Evolutionary conservation across 2,797 vertebrate genomes (phyloP), one percentile per base, ranked within the genome.

Genomic region (Sarcophilus harrisii): DNA sequence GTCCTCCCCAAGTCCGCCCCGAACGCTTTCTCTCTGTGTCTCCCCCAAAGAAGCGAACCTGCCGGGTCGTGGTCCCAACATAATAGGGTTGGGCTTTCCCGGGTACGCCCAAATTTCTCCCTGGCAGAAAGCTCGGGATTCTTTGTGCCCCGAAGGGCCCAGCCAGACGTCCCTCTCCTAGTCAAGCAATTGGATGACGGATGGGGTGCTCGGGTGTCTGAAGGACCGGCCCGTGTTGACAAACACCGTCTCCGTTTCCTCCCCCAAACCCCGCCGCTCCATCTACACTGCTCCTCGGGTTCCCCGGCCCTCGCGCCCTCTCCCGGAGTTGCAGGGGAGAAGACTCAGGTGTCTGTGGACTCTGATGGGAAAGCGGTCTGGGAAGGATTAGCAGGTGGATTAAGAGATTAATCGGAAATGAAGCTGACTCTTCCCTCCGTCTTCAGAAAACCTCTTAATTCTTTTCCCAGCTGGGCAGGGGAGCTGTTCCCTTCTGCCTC

Each of bases 221-320:
- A 87, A 87, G 9, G 45, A 38, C 24, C 38, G 38, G 73, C 21
- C 73, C 21, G 73, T 87, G 73, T 87, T 87, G 73, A 87, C 38
- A 87, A 49, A 87, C 38, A 87, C 38, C 73, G 10, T 27, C 73
- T 81, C 38, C 59, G 0, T 1, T 32, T 49, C 12, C 3, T 14
- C 24, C 10, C 28, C 52, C 2, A 30, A 89, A 38, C 0, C 2
- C 90, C 57, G 96, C 38, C 45, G 94, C 90, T 57, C 0, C 1
- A 45, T 62, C 91, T 32, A 62, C 90, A 97, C 91, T 96, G 95
- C 93, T 57, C 14, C 14, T 18, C 3, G 54, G 59, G 24, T 13
- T 52, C n/a, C 12, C 66, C 93, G 91, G 91, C 95, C 57, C 57
- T 32, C 1, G 30, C 0, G 0, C 52, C 4, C 59, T 13, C 93